Evolutionary conservation across 1,140 invertebrate genomes (phyloP).

Genomic region (Drosophila prosaltans): DNA sequence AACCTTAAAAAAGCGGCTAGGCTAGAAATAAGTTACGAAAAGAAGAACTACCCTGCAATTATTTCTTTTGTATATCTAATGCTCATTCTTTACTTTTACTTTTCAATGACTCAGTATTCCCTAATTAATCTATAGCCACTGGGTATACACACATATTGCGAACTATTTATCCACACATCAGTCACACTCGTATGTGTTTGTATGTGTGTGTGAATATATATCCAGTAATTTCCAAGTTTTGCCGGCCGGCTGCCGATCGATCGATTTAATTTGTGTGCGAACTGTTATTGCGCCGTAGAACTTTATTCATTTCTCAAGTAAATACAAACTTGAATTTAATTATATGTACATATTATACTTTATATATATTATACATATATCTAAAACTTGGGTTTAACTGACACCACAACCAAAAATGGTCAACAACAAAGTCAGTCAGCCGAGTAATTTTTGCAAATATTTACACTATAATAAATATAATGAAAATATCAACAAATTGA

Average conservation of each 20-base stretch:
- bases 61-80: too few relatives aligned
- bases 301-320: constrained; percentile 2
- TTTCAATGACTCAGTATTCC: neutral
- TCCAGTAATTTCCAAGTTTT: constrained; percentile 8
- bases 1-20: neutral
- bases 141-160: neutral
- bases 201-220: neutral
- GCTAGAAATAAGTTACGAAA: neutral
- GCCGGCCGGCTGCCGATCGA: constrained; percentile 4
- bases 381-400: neutral
- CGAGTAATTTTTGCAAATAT: constrained; percentile 8
- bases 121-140: neutral
- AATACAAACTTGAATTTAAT: constrained; percentile 9
- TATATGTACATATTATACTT: neutral
- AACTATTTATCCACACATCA: constrained; percentile 3
- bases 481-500: constrained; percentile 9
- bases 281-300: constrained; percentile 10
- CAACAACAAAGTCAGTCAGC: constrained; percentile 4
- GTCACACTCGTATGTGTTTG: neutral
- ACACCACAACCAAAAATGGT: neutral
- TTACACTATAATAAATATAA: neutral
- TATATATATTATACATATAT: neutral
- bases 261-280: constrained; percentile 8
- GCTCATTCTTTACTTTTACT: neutral
- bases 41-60: too few relatives aligned